Percentiles rank a stretch among this genome's conserved stretches.
phyloP scores from a whole-genome alignment of 2,113 vertebrate genomes.

The Barbus barbus region DNA sequence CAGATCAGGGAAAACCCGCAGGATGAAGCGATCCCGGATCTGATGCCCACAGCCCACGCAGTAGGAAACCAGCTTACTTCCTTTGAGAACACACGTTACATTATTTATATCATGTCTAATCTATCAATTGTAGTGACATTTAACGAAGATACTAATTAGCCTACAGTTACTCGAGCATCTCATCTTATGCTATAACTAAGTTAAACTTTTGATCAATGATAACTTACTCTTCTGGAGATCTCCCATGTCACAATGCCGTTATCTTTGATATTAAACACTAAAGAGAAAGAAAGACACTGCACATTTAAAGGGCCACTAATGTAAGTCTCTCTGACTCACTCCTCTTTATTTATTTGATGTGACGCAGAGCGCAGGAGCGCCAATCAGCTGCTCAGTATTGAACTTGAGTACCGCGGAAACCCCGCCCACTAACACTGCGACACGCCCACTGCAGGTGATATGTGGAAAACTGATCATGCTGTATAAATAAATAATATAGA shows the following conservation, averaged over 20 bases:
- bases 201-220: background rate
- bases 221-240: constrained; percentile 36
- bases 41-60: constrained; percentile 96
- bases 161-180: background rate
- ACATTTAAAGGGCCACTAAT: background rate
- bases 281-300: background rate
- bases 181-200: background rate
- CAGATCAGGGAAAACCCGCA: constrained; percentile 93
- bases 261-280: background rate
- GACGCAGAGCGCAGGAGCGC: background rate
- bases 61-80: constrained; percentile 66
- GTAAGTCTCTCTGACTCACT: background rate
- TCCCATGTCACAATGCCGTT: constrained; percentile 28
- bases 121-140: background rate
- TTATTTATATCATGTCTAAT: background rate
- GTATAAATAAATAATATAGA: background rate
- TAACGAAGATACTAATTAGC: background rate
- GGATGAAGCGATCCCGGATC: constrained; percentile 95
- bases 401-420: background rate
- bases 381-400: background rate
- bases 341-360: background rate
- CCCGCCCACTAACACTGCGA: background rate
- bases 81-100: background rate
- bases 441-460: background rate
- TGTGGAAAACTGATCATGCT: background rate